Percentiles rank a stretch among this genome's conserved stretches.
Conservation (phyloP, 2,797 vertebrate genomes). For the Tympanoctomys barrerae region DNA sequence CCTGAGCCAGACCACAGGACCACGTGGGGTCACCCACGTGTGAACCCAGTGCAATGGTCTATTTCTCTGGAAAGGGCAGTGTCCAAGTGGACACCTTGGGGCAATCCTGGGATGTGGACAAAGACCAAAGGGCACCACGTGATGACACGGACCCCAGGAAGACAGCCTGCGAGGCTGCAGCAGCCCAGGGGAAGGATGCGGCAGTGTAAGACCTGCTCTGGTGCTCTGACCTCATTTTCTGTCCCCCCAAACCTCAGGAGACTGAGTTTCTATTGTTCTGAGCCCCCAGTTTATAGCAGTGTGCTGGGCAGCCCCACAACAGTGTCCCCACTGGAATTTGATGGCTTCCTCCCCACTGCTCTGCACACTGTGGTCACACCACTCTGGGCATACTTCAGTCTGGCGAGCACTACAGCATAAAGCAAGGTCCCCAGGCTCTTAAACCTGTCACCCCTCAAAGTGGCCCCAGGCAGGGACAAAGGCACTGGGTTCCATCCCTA, state of each 20-base stretch:
- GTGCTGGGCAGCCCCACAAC: rapidly evolving
- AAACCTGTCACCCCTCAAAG: neutral
- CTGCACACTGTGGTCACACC: neutral
- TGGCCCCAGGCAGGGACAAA: neutral
- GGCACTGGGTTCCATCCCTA: neutral
- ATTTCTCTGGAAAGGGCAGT: neutral
- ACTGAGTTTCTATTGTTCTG: neutral
- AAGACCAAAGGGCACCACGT: neutral
- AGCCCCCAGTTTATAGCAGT: neutral
- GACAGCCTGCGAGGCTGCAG: neutral
- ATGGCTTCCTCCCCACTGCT: neutral
- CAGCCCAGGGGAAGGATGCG: neutral
- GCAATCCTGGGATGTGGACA: neutral
- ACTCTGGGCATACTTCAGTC: neutral
- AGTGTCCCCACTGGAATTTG: neutral
- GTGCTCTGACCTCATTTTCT: neutral
- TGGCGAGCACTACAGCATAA: rapidly evolving
- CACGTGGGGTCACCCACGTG: rapidly evolving
- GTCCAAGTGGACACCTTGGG: neutral
- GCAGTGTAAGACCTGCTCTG: neutral
- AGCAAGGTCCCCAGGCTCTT: neutral
- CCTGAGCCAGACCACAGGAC: neutral
- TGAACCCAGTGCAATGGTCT: neutral
- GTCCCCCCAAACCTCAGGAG: neutral
- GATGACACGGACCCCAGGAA: neutral